A percentile compares a stretch with the other conserved stretches of the same genome.
These are phyloP conservation scores for Aplocera efformata DNA, from an alignment of 2,888 invertebrate species.

Conservation along the genomic window DNA sequence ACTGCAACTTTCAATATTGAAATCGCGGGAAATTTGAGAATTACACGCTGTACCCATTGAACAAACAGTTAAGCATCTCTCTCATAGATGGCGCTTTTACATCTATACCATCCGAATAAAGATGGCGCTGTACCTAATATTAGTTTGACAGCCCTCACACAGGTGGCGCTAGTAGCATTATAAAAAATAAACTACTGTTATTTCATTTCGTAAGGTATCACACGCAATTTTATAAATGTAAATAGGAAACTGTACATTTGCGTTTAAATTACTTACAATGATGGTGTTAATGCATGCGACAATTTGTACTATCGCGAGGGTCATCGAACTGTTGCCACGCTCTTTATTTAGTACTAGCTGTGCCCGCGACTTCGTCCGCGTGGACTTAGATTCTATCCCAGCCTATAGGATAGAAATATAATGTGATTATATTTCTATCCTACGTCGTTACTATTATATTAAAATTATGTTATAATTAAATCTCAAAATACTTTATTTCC, in stretches of 20 bases:
- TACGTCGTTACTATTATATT: too few species aligned
- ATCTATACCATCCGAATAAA: neutral
- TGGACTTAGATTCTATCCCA: too few species aligned
- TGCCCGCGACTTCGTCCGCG: too few species aligned
- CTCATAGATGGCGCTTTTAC: too few species aligned
- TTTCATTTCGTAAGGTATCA: constrained; percentile 5
- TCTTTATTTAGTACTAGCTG: constrained; percentile 6
- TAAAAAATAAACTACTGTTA: neutral
- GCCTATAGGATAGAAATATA: too few species aligned
- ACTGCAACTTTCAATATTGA: too few species aligned
- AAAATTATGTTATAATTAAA: too few species aligned
- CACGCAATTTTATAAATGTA: constrained; percentile 10
- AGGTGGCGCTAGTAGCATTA: constrained; percentile 20
- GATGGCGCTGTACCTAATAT: constrained; percentile 13
- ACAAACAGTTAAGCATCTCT: too few species aligned
- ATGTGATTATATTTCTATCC: too few species aligned
- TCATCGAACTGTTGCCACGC: constrained; percentile 23
- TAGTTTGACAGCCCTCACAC: neutral
- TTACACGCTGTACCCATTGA: too few species aligned
- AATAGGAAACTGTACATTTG: constrained; percentile 16
- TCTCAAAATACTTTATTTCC: too few species aligned
- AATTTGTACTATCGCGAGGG: constrained; percentile 19
- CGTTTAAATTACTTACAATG: constrained; percentile 13
- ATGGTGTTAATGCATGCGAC: constrained; percentile 20
- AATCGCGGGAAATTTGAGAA: too few species aligned